Conservation (phyloP, 2,113 vertebrate genomes). For the Regulus satrapa region DNA sequence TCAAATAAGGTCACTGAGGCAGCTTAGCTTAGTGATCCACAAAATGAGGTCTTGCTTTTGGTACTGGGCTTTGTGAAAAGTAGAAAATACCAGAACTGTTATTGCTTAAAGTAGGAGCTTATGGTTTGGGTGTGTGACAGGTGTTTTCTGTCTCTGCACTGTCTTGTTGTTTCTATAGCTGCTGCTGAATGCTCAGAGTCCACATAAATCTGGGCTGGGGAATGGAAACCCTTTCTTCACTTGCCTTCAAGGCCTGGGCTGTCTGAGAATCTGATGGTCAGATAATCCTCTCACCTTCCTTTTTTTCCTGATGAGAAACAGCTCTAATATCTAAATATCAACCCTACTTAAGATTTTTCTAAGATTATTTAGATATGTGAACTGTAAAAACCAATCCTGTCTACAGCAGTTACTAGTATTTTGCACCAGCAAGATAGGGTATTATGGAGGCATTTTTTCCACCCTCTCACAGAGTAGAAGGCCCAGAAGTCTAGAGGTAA, state of each 20-base stretch:
- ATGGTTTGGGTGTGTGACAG: background rate
- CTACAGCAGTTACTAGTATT: background rate
- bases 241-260: background rate
- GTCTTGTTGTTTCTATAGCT: background rate
- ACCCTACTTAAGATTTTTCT: background rate
- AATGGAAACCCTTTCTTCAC: accelerated
- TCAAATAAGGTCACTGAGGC: background rate
- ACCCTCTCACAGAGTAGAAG: background rate
- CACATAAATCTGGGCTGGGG: background rate
- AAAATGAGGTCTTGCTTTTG: background rate
- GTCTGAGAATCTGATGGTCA: background rate
- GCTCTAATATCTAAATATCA: background rate
- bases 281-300: background rate
- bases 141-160: background rate
- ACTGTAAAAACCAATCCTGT: background rate
- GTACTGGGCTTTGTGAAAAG: background rate
- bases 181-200: background rate
- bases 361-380: background rate
- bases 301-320: background rate
- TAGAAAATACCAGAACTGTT: background rate
- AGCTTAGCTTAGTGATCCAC: background rate
- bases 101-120: background rate
- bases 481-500: background rate
- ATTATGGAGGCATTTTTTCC: background rate
- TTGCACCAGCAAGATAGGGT: background rate